Percentiles rank a stretch among this genome's conserved stretches.
phyloP scores from a whole-genome alignment of 2,797 vertebrate genomes.

The Coendou prehensilis region DNA sequence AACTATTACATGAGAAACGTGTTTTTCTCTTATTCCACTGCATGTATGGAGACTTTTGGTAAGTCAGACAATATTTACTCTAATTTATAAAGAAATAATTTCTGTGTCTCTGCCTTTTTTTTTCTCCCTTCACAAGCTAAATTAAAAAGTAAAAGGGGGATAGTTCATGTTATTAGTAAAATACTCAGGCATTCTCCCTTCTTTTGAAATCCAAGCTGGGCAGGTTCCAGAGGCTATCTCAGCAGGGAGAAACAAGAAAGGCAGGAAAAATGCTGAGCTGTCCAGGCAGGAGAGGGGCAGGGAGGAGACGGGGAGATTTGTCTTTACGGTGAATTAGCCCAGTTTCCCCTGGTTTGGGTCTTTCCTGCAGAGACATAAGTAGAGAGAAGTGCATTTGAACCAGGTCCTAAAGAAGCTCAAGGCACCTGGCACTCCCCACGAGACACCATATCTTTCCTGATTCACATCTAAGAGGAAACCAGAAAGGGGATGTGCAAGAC shows the following conservation, averaged over 20 bases:
- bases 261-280: not conserved
- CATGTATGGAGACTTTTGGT: not conserved
- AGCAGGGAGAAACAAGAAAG: slow-evolving; percentile 61
- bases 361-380: not conserved
- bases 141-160: slow-evolving; percentile 51
- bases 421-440: not conserved
- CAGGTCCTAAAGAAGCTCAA: not conserved
- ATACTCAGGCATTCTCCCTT: slow-evolving; percentile 14
- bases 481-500: not conserved
- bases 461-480: not conserved
- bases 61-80: slow-evolving; percentile 23
- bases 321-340: not conserved
- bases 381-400: slow-evolving; percentile 15
- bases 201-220: slow-evolving; percentile 29
- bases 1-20: not conserved
- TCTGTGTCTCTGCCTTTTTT: slow-evolving; percentile 14
- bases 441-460: not conserved
- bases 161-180: not conserved
- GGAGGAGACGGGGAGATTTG: not conserved
- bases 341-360: accelerated
- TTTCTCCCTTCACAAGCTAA: slow-evolving; percentile 39
- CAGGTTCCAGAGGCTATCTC: slow-evolving; percentile 44
- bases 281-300: slow-evolving; percentile 1
- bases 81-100: slow-evolving; percentile 7
- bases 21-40: not conserved